phyloP scores from a whole-genome alignment of 23 tunicate species.

The Styela clava region DNA sequence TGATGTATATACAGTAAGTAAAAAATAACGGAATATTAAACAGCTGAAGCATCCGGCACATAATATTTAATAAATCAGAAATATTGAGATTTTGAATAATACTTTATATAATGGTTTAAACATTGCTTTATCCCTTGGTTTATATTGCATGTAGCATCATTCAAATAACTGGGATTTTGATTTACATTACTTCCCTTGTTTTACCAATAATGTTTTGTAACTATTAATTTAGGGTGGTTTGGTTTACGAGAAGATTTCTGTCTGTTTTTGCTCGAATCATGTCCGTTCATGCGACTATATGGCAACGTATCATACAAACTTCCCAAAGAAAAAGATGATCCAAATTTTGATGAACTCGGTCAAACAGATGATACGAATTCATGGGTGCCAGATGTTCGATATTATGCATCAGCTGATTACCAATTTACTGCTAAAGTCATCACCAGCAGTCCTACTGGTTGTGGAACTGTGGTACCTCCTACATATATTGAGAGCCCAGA shows the following conservation, averaged over 20 bases:
- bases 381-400: background rate
- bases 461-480: conserved; percentile 5
- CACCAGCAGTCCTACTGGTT: background rate
- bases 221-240: conserved; percentile 99
- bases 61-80: no score
- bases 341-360: background rate
- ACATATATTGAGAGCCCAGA: conserved; percentile 18
- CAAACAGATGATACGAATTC: conserved; percentile 1
- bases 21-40: no score
- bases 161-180: no score
- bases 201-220: no score
- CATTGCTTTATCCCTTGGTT: no score
- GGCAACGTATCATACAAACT: conserved; percentile 83
- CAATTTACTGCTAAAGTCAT: conserved; percentile 1
- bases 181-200: no score
- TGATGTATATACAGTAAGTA: no score
- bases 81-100: no score
- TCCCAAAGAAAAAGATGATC: conserved; percentile 21
- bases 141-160: no score
- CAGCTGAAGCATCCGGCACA: no score
- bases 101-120: no score
- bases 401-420: background rate
- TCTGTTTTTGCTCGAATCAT: conserved; percentile 54
- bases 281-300: conserved; percentile 69
- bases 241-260: conserved; percentile 89